phyloP scores from a whole-genome alignment of 2,888 invertebrate genomes.

The Crepidodera aurea region DNA sequence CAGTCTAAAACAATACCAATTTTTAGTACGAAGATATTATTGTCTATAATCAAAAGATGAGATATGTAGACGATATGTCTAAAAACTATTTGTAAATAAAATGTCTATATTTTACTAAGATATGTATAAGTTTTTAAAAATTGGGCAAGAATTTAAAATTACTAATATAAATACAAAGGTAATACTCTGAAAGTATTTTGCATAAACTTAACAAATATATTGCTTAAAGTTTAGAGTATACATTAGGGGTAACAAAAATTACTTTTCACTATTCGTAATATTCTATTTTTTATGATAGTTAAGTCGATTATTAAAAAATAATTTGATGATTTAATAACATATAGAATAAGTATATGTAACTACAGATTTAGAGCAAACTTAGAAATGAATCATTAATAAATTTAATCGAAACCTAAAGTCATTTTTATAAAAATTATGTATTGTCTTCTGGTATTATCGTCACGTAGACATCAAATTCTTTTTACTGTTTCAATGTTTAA shows the following conservation, averaged over 20 bases:
- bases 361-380: no score
- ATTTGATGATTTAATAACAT: no score
- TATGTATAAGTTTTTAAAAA: not conserved
- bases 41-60: not conserved
- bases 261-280: not conserved
- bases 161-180: not conserved
- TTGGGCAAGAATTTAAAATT: constrained; percentile 6
- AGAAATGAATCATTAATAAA: no score
- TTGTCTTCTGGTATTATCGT: no score
- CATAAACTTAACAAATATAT: constrained; percentile 7
- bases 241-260: not conserved
- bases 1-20: constrained; percentile 6
- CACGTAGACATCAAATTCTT: no score
- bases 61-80: not conserved
- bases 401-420: no score
- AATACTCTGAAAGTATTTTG: not conserved
- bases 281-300: not conserved
- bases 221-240: not conserved
- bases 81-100: not conserved
- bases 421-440: no score
- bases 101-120: not conserved
- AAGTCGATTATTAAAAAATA: no score
- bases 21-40: constrained; percentile 5
- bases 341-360: no score
- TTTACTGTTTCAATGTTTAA: no score